Percentiles rank a stretch among this genome's conserved stretches.
These are phyloP conservation scores for Turnix velox DNA, from an alignment of 2,113 vertebrate species.

Conservation along the genomic window DNA sequence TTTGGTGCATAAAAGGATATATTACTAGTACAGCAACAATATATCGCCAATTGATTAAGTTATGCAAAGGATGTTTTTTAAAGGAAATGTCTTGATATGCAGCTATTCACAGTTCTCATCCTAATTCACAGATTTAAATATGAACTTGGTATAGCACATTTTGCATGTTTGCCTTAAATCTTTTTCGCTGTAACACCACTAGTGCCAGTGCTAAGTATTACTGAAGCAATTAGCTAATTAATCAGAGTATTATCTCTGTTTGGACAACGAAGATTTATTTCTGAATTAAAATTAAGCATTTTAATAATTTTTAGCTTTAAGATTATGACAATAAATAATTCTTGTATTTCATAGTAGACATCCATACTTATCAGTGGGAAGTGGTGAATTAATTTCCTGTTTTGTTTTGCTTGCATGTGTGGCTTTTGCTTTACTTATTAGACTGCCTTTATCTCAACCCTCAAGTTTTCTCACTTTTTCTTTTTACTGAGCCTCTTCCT, in stretches of 20 bases:
- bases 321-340: background rate
- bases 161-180: background rate
- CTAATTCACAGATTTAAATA: background rate
- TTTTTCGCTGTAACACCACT: background rate
- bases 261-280: background rate
- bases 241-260: background rate
- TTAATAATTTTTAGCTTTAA: background rate
- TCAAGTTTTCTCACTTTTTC: background rate
- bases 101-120: background rate
- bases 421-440: background rate
- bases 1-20: background rate
- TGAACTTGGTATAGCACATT: background rate
- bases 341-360: background rate
- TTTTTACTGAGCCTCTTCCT: background rate
- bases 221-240: background rate
- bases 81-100: background rate
- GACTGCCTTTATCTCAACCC: background rate
- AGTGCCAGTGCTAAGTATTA: background rate
- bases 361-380: background rate
- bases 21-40: background rate
- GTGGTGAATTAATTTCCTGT: background rate
- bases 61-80: background rate
- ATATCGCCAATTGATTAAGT: background rate
- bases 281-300: background rate
- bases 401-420: background rate